A percentile compares a stretch with the other conserved stretches of the same genome.
Conservation (phyloP, 2,797 vertebrate genomes). For the Choloepus didactylus region DNA sequence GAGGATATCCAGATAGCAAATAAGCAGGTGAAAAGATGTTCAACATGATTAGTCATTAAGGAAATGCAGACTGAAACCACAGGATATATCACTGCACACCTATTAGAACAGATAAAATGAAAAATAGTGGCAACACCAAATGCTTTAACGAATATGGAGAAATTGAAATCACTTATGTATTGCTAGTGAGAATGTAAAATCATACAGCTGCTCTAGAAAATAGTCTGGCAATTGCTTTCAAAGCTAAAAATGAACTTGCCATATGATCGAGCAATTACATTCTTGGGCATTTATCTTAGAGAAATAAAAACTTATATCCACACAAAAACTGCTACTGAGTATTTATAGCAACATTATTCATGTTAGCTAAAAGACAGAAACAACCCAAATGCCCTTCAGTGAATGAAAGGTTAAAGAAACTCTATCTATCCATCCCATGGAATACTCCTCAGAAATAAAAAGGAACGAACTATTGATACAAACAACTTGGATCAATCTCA, state of each 20-base stretch:
- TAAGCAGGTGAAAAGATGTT: background rate
- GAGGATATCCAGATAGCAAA: background rate
- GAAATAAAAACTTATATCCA: background rate
- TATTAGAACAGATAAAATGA: background rate
- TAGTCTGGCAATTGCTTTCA: background rate
- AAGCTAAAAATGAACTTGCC: conserved; percentile 30
- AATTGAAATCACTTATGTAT: background rate
- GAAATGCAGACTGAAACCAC: background rate
- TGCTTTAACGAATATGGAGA: background rate
- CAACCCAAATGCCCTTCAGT: background rate
- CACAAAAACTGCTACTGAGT: background rate
- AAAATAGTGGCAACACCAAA: background rate
- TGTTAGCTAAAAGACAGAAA: background rate
- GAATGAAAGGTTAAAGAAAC: background rate
- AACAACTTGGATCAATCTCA: background rate
- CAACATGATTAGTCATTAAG: background rate
- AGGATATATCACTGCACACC: background rate
- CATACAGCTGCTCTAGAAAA: background rate
- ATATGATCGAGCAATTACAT: background rate
- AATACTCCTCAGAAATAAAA: background rate
- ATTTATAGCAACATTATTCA: background rate
- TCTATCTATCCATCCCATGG: background rate
- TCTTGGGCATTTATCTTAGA: background rate
- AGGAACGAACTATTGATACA: background rate
- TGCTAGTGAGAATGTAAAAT: background rate